Conservation (phyloP, 2,797 vertebrate genomes). For the Prionace glauca region DNA sequence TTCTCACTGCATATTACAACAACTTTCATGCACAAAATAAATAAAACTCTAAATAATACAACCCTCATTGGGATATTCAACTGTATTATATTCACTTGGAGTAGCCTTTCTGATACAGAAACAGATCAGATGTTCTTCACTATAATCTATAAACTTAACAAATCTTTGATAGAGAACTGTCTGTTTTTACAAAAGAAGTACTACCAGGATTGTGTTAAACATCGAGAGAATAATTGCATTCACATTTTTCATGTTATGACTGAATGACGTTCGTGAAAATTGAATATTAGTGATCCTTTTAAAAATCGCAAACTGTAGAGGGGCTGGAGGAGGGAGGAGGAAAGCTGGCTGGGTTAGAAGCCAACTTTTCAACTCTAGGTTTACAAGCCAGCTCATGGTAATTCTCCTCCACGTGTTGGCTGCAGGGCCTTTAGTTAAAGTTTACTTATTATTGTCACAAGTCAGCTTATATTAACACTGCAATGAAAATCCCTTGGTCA, state of each 20-base stretch:
- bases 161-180: neutral
- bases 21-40: neutral
- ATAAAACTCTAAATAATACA: neutral
- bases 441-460: too few species aligned
- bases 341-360: neutral
- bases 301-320: neutral
- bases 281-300: neutral
- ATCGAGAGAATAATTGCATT: neutral
- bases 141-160: neutral
- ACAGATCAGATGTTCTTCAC: neutral
- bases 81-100: neutral
- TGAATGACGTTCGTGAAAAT: neutral
- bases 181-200: neutral
- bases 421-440: neutral
- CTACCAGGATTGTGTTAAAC: neutral
- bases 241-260: neutral
- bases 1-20: neutral
- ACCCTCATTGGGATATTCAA: neutral
- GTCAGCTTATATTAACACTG: too few species aligned
- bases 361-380: neutral
- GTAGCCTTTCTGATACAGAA: neutral
- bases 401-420: neutral
- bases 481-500: too few species aligned
- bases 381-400: too few species aligned
- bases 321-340: too few species aligned